Evolutionary conservation across 2,113 vertebrate genomes (phyloP).

Genomic region (Electrona antarctica): DNA sequence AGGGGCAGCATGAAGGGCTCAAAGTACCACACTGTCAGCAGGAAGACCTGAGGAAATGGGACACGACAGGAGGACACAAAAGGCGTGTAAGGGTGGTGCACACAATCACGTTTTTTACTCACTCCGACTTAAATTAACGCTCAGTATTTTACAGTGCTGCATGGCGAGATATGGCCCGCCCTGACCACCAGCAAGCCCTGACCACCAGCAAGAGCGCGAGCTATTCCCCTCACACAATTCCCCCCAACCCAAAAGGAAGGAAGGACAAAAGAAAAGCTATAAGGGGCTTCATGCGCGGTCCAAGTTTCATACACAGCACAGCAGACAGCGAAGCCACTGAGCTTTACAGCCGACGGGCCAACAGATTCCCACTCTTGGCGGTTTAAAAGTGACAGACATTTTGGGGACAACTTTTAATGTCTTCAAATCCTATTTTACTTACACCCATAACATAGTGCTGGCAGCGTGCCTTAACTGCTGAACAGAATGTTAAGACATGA

Average conservation of each 20-base stretch:
- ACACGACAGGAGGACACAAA: slow-evolving; percentile 54
- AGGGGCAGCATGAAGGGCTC: slow-evolving; percentile 97
- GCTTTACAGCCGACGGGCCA: slow-evolving; percentile 52
- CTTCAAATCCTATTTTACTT: slow-evolving; percentile 72
- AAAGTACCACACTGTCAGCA: slow-evolving; percentile 90
- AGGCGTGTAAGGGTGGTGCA: slow-evolving; percentile 7
- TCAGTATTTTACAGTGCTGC: too few species aligned
- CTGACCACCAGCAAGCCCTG: too few species aligned
- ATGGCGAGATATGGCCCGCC: too few species aligned
- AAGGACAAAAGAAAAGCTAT: too few species aligned
- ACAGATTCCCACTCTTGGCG: slow-evolving; percentile 56
- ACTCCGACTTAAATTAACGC: background rate
- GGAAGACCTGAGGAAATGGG: slow-evolving; percentile 84
- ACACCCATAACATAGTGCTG: slow-evolving; percentile 61
- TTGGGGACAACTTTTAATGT: slow-evolving; percentile 72
- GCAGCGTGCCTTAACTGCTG: slow-evolving; percentile 55
- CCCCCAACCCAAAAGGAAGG: slow-evolving; percentile 31
- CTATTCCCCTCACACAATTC: slow-evolving; percentile 36
- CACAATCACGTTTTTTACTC: background rate
- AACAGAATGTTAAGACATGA: slow-evolving; percentile 67
- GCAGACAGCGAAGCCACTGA: slow-evolving; percentile 46
- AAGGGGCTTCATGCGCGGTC: too few species aligned
- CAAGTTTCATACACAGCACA: background rate
- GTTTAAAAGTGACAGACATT: slow-evolving; percentile 58
- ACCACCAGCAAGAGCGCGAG: too few species aligned